Conservation (phyloP, 2,113 vertebrate species). For the Furnarius figulus region DNA sequence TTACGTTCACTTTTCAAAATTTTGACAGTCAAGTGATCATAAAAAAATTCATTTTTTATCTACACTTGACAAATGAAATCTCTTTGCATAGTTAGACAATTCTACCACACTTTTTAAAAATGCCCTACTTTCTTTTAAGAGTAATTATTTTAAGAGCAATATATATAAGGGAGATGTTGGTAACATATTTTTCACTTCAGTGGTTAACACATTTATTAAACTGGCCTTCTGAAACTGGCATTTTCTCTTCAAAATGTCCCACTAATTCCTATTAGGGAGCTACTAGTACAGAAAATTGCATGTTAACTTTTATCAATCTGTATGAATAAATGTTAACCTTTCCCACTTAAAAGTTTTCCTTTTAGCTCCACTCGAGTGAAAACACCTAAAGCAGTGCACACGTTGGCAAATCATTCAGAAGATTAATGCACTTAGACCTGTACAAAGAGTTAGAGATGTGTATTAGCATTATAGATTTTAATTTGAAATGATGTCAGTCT, state of each 20-base stretch:
- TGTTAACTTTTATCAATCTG: conserved; percentile 78
- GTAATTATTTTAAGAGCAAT: background rate
- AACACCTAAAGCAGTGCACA: conserved; percentile 64
- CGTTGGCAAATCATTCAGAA: conserved; percentile 74
- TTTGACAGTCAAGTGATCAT: background rate
- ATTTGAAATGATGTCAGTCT: conserved; percentile 94
- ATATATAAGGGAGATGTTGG: background rate
- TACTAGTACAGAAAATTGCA: conserved; percentile 76
- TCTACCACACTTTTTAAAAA: background rate
- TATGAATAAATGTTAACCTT: conserved; percentile 75
- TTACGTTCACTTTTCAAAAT: background rate
- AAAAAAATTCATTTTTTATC: background rate
- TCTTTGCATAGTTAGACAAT: background rate
- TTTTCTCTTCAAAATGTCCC: conserved; percentile 67
- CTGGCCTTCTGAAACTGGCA: conserved; percentile 23
- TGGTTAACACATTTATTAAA: background rate
- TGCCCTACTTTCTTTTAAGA: background rate
- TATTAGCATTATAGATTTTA: conserved; percentile 98
- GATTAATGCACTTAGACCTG: conserved; percentile 82
- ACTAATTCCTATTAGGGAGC: conserved; percentile 74
- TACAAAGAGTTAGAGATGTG: conserved; percentile 78
- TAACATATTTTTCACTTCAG: background rate
- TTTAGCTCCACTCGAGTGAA: conserved; percentile 77
- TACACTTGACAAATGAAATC: background rate
- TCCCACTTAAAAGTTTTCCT: conserved; percentile 71